Evolutionary conservation across 1,140 invertebrate species (phyloP).

Genomic region (Mizuhopecten yessoensis): DNA sequence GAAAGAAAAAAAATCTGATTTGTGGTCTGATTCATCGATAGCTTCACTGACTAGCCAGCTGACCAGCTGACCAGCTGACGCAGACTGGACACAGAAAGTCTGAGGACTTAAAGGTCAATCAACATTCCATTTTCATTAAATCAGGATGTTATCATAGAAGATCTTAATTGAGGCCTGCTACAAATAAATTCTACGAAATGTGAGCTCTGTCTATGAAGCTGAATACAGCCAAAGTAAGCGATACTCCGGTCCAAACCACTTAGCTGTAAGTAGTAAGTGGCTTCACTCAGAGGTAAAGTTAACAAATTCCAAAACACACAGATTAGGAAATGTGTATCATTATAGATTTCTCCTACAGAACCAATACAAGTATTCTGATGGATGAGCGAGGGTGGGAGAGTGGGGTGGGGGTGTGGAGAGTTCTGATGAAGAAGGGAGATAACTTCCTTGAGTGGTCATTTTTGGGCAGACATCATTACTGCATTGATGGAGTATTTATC

Average conservation of each 20-base stretch:
- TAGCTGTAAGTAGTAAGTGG: background rate
- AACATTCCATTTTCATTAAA: slow-evolving; percentile 35
- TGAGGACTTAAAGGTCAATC: background rate
- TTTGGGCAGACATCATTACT: background rate
- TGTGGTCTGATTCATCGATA: too few species aligned
- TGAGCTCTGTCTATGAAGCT: background rate
- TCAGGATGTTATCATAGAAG: background rate
- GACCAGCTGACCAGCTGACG: background rate
- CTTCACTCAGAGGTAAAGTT: too few species aligned
- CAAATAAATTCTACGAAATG: background rate
- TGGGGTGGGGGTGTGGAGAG: background rate
- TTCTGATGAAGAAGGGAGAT: slow-evolving; percentile 33
- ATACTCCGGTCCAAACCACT: background rate
- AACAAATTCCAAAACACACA: too few species aligned
- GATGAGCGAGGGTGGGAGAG: background rate
- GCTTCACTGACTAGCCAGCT: too few species aligned
- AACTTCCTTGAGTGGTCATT: background rate
- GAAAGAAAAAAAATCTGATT: too few species aligned
- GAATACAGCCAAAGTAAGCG: background rate
- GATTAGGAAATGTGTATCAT: background rate
- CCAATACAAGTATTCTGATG: background rate
- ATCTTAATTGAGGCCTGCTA: slow-evolving; percentile 27
- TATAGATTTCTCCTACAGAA: background rate
- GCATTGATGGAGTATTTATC: background rate
- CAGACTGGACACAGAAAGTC: background rate